Evolutionary conservation across 2,797 vertebrate species (phyloP), one percentile per base, ranked within the genome.

Genomic region (Rhinogobio ventralis): DNA sequence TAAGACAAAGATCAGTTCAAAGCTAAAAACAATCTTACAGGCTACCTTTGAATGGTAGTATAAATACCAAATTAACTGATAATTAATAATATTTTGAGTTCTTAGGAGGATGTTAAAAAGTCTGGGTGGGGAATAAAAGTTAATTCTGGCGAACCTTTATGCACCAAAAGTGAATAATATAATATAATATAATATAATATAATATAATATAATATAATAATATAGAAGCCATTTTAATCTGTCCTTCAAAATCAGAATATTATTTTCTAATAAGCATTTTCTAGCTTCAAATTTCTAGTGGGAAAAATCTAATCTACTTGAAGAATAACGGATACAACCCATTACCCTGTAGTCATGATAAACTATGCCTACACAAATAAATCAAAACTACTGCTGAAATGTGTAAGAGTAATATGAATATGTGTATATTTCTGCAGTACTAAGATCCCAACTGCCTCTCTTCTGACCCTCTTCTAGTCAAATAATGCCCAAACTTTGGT

Each of bases 401-500:
- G 3, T 53, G 49, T 53, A 28, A 33, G 46, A 33, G 19, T 25
- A 28, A 5, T n/a, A 23, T 53, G 10, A 74, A 74, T 23, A 7
- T 30, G 28, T 53, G 5, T 5, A 0, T 75, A 39, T 57, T 76
- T 39, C 17, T 76, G 30, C 74, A n/a, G 51, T 39, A 25, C 53
- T 17, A 17, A 60, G 4, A 42, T 57, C 13, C 53, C 30, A 0
- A 20, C 20, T 75, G 10, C 17, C 30, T n/a, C 20, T 55, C 49
- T 15, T 36, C 28, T 53, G 46, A 49, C 46, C 17, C 13, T 7
- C 72, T 33, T 74, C 19, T 53, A 9, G 53, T 57, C 33, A 76
- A 60, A 76, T 60, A 42, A 42, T 25, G 23, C n/a, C 53, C 33
- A 57, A 76, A 76, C 74, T 76, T 76, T 76, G 33, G 33, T 60